A percentile compares a stretch with the other conserved stretches of the same genome.
Conservation (phyloP, 1,140 invertebrate genomes). For the Trinorchestia longiramus region DNA sequence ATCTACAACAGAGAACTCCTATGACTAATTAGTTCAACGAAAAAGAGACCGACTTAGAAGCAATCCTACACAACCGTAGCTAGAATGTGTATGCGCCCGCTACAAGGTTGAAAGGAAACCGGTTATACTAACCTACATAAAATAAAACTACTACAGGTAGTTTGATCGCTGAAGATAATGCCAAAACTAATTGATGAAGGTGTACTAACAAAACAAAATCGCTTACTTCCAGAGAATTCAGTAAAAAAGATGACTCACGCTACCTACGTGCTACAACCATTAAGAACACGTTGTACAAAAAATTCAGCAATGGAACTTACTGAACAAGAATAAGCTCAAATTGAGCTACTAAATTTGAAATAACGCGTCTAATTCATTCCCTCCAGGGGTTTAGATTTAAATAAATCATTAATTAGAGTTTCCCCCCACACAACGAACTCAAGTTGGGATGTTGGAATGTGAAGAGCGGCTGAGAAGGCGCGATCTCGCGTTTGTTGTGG, state of each 20-base stretch:
- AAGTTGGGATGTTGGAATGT: constrained; percentile 89
- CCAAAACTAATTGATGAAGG: neutral
- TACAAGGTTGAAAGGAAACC: neutral
- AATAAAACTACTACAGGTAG: neutral
- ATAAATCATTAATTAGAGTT: neutral
- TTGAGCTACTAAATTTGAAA: neutral
- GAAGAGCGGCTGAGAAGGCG: constrained; percentile 83
- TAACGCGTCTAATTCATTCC: too few species aligned
- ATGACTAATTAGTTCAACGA: neutral
- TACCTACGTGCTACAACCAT: neutral
- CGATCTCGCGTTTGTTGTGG: constrained; percentile 89
- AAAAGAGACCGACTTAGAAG: neutral
- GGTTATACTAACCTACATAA: neutral
- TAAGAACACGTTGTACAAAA: neutral
- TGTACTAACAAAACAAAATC: neutral
- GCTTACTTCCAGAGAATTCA: neutral
- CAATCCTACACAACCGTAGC: neutral
- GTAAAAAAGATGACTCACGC: neutral
- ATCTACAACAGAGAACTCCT: neutral
- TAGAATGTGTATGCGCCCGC: neutral
- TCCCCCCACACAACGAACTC: constrained; percentile 50
- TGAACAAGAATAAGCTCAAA: neutral
- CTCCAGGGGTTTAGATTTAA: too few species aligned
- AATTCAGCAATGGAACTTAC: neutral
- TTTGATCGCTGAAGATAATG: neutral